These are phyloP conservation scores for Lipophrys pholis DNA, from an alignment of 2,113 vertebrate genomes.

Conservation along the genomic window DNA sequence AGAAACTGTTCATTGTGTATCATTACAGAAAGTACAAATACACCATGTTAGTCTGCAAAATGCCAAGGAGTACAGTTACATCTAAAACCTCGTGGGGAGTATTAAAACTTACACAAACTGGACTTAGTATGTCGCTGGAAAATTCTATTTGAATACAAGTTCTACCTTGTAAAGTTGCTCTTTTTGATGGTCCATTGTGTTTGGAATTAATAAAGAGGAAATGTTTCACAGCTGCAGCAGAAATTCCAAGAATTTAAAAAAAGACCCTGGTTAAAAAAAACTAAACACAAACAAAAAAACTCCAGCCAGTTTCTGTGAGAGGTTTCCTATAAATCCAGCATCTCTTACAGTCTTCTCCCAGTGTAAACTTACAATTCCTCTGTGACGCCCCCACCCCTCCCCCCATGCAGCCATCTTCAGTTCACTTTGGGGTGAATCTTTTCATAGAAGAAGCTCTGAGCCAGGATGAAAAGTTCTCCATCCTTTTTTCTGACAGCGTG, in stretches of 20 bases:
- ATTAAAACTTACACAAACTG: slow-evolving; percentile 6
- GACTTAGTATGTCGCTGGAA: neutral
- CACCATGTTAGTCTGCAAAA: slow-evolving; percentile 35
- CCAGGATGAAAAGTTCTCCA: slow-evolving; percentile 92
- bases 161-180: slow-evolving; percentile 16
- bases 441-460: slow-evolving; percentile 98
- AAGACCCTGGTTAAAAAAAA: no score
- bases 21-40: slow-evolving; percentile 50
- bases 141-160: slow-evolving; percentile 2
- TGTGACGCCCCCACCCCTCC: neutral
- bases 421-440: slow-evolving; percentile 97
- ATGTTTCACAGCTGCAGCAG: neutral
- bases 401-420: slow-evolving; percentile 68
- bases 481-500: slow-evolving; percentile 96
- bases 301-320: neutral
- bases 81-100: slow-evolving; percentile 50
- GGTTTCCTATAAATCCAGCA: neutral
- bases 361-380: slow-evolving; percentile 35
- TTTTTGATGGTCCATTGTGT: slow-evolving; percentile 3
- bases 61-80: slow-evolving; percentile 74
- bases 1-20: slow-evolving; percentile 46
- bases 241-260: no score
- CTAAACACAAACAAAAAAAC: no score
- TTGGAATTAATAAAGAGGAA: slow-evolving; percentile 6
- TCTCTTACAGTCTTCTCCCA: slow-evolving; percentile 15